Percentiles rank a stretch among this genome's conserved stretches.
phyloP scores from a whole-genome alignment of 2,797 vertebrate species.

The Halcyon smyrnensis region DNA sequence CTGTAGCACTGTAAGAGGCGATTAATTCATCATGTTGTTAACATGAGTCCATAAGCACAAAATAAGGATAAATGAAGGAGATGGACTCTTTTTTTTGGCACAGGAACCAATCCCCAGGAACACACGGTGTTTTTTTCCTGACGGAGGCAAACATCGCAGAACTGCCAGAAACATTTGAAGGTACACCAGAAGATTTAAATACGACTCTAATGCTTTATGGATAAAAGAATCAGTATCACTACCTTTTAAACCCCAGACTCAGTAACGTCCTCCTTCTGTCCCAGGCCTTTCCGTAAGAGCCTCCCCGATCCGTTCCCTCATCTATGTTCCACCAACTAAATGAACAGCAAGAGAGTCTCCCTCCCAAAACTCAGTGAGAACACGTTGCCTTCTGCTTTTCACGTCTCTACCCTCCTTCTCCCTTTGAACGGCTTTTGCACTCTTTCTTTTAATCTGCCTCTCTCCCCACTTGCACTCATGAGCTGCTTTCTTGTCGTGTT shows the following conservation, averaged over 20 bases:
- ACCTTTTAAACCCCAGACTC: background rate
- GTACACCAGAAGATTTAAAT: background rate
- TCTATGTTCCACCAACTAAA: background rate
- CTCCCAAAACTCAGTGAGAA: rapidly evolving
- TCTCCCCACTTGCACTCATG: background rate
- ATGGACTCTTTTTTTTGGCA: background rate
- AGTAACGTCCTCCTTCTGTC: background rate
- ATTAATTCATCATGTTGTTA: slow-evolving; percentile 16
- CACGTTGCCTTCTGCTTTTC: background rate
- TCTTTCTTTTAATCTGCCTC: background rate
- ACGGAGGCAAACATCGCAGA: background rate
- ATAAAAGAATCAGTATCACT: background rate
- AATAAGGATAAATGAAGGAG: slow-evolving; percentile 30
- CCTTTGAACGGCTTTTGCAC: background rate
- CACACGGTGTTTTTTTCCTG: background rate
- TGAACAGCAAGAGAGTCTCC: background rate
- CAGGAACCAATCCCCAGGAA: background rate
- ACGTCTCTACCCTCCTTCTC: background rate
- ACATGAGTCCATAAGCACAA: background rate
- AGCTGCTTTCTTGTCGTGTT: background rate
- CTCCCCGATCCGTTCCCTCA: background rate
- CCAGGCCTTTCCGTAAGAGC: background rate
- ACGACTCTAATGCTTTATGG: rapidly evolving
- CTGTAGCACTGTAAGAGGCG: background rate
- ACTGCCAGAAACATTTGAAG: background rate